Percentiles rank a stretch among this genome's conserved stretches.
Evolutionary conservation across 92 coral and sea anemone genomes (phyloP).

Genomic region (Meandrina meandrites): DNA sequence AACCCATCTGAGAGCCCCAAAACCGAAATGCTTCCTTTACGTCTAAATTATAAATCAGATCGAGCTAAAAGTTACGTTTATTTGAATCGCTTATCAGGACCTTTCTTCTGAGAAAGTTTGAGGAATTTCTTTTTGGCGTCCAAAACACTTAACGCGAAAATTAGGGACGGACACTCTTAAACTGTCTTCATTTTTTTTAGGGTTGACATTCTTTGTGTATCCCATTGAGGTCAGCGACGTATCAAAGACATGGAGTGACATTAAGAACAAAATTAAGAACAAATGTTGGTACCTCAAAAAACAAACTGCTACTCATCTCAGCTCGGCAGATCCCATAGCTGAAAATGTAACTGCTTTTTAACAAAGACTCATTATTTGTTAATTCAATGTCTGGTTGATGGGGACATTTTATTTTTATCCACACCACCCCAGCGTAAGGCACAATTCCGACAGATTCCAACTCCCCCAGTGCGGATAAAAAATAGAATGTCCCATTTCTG

Average conservation of each 20-base stretch:
- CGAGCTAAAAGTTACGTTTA: no score
- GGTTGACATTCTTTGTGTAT: not conserved
- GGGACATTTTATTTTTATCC: not conserved
- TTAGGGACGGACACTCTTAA: no score
- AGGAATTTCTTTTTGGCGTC: no score
- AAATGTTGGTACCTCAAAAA: not conserved
- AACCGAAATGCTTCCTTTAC: no score
- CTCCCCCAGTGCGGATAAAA: no score
- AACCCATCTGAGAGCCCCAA: no score
- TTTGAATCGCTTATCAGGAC: no score
- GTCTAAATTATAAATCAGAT: no score
- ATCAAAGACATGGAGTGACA: not conserved
- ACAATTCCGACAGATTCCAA: no score
- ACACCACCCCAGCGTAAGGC: not conserved
- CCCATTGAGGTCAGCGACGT: not conserved
- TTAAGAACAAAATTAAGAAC: not conserved
- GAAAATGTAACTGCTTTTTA: not conserved
- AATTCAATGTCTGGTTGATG: not conserved
- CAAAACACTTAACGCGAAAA: no score
- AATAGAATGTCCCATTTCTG: not conserved
- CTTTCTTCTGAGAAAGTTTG: no score
- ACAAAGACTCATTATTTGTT: not conserved
- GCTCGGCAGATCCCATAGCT: not conserved
- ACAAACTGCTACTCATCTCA: not conserved
- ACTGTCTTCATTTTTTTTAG: not conserved